A percentile compares a stretch with the other conserved stretches of the same genome.
Evolutionary conservation across 2,113 vertebrate species (phyloP).

Genomic region (Psilopsiagon aymara): DNA sequence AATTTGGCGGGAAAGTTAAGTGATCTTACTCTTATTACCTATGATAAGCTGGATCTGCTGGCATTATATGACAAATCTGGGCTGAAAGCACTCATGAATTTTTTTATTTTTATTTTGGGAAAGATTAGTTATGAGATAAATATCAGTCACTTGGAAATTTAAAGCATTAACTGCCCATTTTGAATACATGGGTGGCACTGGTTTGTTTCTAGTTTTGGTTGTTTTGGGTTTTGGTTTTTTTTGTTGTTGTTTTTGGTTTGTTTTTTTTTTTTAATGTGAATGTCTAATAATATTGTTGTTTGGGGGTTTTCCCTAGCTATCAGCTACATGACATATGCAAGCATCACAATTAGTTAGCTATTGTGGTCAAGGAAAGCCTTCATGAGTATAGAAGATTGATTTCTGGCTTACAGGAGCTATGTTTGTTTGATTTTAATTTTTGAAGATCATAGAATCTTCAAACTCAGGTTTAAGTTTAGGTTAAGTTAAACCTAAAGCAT

Average conservation of each 20-base stretch:
- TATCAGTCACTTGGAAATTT: not conserved
- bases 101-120: not conserved
- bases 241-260: no score
- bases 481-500: not conserved
- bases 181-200: not conserved
- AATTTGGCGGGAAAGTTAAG: not conserved
- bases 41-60: not conserved
- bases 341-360: not conserved
- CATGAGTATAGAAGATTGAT: not conserved
- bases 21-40: not conserved
- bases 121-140: not conserved
- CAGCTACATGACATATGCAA: not conserved
- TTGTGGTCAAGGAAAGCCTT: not conserved
- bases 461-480: not conserved
- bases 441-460: not conserved
- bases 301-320: not conserved
- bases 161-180: not conserved
- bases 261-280: not conserved
- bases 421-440: not conserved
- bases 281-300: not conserved
- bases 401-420: not conserved
- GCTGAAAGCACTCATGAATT: not conserved
- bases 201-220: not conserved
- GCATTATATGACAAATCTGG: not conserved
- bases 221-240: rapidly evolving